Conservation (phyloP, 2,797 vertebrate species). For the Notoglanidium macrostoma region DNA sequence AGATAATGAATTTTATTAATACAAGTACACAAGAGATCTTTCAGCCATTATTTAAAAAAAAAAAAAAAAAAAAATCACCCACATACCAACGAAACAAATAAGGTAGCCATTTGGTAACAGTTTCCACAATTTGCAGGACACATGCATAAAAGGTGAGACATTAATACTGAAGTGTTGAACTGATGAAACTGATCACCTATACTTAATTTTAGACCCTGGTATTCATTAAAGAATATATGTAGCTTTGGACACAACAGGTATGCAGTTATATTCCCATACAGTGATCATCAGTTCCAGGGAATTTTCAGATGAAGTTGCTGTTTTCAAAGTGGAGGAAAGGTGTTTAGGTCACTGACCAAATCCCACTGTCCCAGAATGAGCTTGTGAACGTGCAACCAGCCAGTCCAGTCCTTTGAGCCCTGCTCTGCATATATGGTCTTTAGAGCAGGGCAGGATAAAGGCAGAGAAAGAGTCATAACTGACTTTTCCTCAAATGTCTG, state of each 20-base stretch:
- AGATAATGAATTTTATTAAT: slow-evolving; percentile 15
- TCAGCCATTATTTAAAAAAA: neutral
- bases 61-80: neutral
- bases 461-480: too few relatives aligned
- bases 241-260: neutral
- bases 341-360: neutral
- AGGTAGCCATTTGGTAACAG: neutral
- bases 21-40: slow-evolving; percentile 16
- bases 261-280: neutral
- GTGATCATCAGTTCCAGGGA: neutral
- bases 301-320: neutral
- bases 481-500: neutral
- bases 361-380: neutral
- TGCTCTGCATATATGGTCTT: neutral
- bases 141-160: neutral
- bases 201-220: neutral
- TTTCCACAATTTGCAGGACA: slow-evolving; percentile 1
- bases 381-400: neutral
- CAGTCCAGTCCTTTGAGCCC: neutral
- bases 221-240: slow-evolving; percentile 2
- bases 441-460: neutral
- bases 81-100: slow-evolving; percentile 4
- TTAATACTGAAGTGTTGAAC: neutral
- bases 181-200: neutral
- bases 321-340: neutral